phyloP scores from a whole-genome alignment of 2,113 vertebrate genomes.

The Syngnathus floridae region DNA sequence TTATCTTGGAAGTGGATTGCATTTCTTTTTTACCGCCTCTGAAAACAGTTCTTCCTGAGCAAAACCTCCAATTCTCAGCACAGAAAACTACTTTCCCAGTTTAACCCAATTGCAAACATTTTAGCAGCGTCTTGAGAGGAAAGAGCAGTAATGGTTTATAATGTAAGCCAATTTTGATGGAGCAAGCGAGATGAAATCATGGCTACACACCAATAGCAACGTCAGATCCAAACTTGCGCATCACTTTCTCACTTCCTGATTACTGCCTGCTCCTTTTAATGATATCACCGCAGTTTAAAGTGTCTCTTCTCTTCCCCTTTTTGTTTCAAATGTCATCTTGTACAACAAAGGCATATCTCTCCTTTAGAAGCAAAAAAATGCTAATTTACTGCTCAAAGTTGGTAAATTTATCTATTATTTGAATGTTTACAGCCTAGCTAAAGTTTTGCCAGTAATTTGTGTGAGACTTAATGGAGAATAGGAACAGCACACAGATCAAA shows the following conservation, averaged over 20 bases:
- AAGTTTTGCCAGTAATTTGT: too few species aligned
- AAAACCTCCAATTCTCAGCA: constrained; percentile 56
- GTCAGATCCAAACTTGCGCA: constrained; percentile 23
- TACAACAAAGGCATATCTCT: constrained; percentile 28
- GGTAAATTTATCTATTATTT: too few species aligned
- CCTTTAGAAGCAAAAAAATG: constrained; percentile 55
- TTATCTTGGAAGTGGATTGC: constrained; percentile 65
- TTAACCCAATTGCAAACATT: constrained; percentile 74
- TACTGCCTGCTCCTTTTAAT: constrained; percentile 40
- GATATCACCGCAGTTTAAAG: constrained; percentile 17
- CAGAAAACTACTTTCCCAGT: constrained; percentile 65
- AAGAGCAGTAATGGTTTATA: constrained; percentile 58
- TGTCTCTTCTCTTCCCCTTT: constrained; percentile 16
- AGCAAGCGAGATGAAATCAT: constrained; percentile 25
- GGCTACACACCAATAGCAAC: constrained; percentile 20
- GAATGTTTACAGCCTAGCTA: too few species aligned
- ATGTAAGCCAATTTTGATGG: constrained; percentile 54
- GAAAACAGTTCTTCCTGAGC: constrained; percentile 53
- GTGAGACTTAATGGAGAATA: constrained; percentile 11
- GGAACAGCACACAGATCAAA: too few species aligned
- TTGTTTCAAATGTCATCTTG: constrained; percentile 32
- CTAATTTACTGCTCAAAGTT: neutral
- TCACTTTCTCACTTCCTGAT: constrained; percentile 22
- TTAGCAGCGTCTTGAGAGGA: constrained; percentile 64
- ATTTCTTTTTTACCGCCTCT: constrained; percentile 56